Evolutionary conservation across 2,888 invertebrate genomes (phyloP).

Genomic region (Cyclophora punctaria): DNA sequence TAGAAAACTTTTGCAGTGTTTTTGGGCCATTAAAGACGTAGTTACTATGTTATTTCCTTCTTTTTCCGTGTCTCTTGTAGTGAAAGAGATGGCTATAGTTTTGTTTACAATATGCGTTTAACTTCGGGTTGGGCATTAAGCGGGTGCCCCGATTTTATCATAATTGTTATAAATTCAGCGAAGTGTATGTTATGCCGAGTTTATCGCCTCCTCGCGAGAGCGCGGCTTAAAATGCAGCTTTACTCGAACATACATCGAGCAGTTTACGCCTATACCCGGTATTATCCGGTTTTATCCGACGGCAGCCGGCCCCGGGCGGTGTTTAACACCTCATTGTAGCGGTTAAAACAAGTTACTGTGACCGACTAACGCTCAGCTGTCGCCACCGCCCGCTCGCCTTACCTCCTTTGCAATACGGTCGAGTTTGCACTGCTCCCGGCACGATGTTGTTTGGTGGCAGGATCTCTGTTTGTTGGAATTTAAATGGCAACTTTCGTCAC

Average conservation of each 20-base stretch:
- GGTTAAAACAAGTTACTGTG: slow-evolving; percentile 31
- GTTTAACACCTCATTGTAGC: slow-evolving; percentile 50
- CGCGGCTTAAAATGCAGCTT: slow-evolving; percentile 13
- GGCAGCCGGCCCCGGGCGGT: slow-evolving; percentile 36
- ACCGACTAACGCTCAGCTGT: slow-evolving; percentile 1
- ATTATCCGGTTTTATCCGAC: slow-evolving; percentile 33
- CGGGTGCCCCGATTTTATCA: neutral
- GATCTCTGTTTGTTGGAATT: slow-evolving; percentile 19
- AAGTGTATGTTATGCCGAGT: neutral
- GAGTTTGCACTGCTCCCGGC: slow-evolving; percentile 1
- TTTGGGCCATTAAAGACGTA: too few relatives aligned
- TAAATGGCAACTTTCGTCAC: slow-evolving; percentile 21
- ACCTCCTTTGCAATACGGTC: slow-evolving; percentile 6
- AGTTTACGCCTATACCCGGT: slow-evolving; percentile 34
- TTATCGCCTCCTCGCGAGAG: slow-evolving; percentile 4
- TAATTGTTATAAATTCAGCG: too few relatives aligned
- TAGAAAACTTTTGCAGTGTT: too few relatives aligned
- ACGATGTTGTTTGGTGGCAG: slow-evolving; percentile 1
- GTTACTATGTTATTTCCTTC: too few relatives aligned
- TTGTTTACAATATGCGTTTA: too few relatives aligned
- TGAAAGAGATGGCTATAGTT: too few relatives aligned
- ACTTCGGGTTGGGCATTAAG: too few relatives aligned
- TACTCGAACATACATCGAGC: slow-evolving; percentile 11
- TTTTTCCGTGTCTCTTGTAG: too few relatives aligned
- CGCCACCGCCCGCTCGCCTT: slow-evolving; percentile 1